These are phyloP conservation scores for Deilephila elpenor DNA, from an alignment of 2,888 invertebrate genomes.

Conservation along the genomic window DNA sequence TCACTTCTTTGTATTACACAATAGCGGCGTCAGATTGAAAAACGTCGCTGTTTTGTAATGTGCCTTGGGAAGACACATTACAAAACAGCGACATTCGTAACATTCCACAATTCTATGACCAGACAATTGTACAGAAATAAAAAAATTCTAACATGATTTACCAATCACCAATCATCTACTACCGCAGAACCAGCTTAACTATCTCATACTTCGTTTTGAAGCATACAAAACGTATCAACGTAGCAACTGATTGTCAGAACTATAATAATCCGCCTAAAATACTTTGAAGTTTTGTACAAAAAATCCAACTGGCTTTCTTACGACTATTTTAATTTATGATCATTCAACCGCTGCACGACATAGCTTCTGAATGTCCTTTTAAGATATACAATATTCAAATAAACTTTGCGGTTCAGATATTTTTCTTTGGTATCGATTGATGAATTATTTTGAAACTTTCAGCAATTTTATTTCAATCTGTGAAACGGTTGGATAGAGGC, in stretches of 20 bases:
- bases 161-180: no score
- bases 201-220: background rate
- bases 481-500: no score
- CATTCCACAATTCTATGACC: no score
- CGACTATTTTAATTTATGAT: slow-evolving; percentile 11
- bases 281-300: slow-evolving; percentile 1
- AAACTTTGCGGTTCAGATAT: background rate
- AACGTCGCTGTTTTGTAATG: no score
- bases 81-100: no score
- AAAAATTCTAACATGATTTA: no score
- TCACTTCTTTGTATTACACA: no score
- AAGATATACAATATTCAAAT: slow-evolving; percentile 2
- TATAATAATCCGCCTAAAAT: background rate
- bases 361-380: slow-evolving; percentile 5
- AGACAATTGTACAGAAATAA: no score
- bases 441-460: background rate
- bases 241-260: background rate
- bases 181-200: no score
- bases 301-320: background rate
- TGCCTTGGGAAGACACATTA: no score
- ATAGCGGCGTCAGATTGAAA: background rate
- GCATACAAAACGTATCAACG: background rate
- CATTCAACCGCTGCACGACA: background rate
- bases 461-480: background rate
- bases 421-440: background rate